A percentile compares a stretch with the other conserved stretches of the same genome.
These are phyloP conservation scores for Thryonomys swinderianus DNA, from an alignment of 2,113 vertebrate genomes.

Conservation along the genomic window DNA sequence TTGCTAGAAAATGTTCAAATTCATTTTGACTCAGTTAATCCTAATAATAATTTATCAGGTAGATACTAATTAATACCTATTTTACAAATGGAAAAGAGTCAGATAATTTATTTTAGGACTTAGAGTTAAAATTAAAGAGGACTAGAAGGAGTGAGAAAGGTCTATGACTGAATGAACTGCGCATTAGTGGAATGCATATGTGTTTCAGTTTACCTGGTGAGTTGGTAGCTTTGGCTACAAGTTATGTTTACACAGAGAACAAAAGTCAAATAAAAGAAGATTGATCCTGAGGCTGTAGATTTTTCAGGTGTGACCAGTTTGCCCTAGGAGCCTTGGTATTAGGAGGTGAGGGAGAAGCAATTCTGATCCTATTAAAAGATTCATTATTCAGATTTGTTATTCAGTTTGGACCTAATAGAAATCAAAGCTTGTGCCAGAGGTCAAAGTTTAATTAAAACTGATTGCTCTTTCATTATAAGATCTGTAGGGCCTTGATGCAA, in stretches of 20 bases:
- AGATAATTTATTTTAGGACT: not conserved
- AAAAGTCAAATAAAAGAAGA: not conserved
- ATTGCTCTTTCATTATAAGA: not conserved
- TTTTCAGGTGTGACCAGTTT: not conserved
- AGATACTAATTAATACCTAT: not conserved
- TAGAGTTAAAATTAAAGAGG: not conserved
- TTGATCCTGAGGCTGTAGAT: not conserved
- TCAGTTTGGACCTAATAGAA: not conserved
- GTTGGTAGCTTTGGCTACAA: not conserved
- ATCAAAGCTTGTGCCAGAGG: not conserved
- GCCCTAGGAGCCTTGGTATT: not conserved
- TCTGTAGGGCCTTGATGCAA: not conserved
- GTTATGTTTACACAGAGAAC: not conserved
- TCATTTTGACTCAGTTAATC: not conserved
- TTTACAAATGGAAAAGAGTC: not conserved
- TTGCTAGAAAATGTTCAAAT: not conserved
- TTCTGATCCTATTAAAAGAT: not conserved
- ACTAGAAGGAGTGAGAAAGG: not conserved
- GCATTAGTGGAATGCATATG: not conserved
- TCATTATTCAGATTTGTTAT: not conserved
- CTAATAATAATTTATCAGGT: too few species aligned
- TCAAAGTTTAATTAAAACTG: not conserved
- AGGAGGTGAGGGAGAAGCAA: not conserved
- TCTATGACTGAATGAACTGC: not conserved
- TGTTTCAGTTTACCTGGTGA: not conserved